Evolutionary conservation across 2,113 vertebrate species (phyloP).

Genomic region (Centropus unirufus): DNA sequence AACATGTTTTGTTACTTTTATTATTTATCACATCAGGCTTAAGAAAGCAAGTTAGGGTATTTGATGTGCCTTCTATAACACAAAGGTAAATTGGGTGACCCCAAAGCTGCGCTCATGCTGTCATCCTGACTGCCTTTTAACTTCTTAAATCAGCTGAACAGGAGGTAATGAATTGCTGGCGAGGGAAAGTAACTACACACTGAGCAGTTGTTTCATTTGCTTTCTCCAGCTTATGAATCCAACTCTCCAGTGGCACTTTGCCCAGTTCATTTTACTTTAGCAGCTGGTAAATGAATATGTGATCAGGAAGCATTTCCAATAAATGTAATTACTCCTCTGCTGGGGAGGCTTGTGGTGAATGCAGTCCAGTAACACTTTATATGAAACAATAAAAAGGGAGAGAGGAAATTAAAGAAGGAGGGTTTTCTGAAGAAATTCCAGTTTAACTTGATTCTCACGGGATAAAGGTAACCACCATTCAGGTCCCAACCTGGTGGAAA

Average conservation of each 20-base stretch:
- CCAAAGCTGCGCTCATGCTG: background rate
- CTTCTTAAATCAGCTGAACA: slow-evolving; percentile 28
- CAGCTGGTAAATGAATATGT: slow-evolving; percentile 66
- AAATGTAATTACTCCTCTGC: slow-evolving; percentile 47
- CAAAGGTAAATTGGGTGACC: background rate
- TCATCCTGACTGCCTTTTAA: slow-evolving; percentile 36
- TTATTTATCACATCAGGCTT: background rate
- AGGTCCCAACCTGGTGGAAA: background rate
- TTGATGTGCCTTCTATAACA: background rate
- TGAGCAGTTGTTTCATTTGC: slow-evolving; percentile 30
- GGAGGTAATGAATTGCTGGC: slow-evolving; percentile 28
- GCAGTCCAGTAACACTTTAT: background rate
- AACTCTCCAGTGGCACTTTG: slow-evolving; percentile 48
- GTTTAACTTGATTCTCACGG: accelerated
- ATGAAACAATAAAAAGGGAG: background rate
- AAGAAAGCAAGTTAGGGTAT: background rate
- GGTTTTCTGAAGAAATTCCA: background rate
- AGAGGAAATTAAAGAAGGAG: background rate
- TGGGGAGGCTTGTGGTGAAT: background rate
- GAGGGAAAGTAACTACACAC: slow-evolving; percentile 16
- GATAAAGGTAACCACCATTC: background rate
- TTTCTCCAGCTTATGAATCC: slow-evolving; percentile 19
- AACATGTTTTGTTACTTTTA: too few species aligned
- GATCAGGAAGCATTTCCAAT: slow-evolving; percentile 52
- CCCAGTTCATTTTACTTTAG: slow-evolving; percentile 60